Conservation (phyloP, 2,888 invertebrate species). For the Cylloceria caligata region DNA sequence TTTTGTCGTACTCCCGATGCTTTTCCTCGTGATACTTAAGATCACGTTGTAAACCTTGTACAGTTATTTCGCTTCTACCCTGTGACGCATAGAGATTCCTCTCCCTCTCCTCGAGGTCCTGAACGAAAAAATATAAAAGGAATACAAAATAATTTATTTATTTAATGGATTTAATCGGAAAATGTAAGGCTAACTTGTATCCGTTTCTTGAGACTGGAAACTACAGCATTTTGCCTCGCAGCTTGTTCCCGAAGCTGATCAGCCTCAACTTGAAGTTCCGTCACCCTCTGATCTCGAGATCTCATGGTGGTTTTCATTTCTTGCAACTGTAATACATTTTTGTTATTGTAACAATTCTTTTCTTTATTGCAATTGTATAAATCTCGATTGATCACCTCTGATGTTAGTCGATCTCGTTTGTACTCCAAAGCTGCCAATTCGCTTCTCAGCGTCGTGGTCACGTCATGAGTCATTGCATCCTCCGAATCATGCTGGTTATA, state of each 20-base stretch:
- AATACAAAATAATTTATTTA: slow-evolving; percentile 34
- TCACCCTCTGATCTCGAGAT: slow-evolving; percentile 89
- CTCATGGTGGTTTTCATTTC: slow-evolving; percentile 90
- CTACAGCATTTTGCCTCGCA: slow-evolving; percentile 92
- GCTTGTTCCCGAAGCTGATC: slow-evolving; percentile 93
- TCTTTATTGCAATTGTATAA: neutral
- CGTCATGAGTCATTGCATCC: slow-evolving; percentile 86
- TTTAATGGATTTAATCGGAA: no score
- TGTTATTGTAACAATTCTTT: neutral
- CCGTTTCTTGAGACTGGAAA: slow-evolving; percentile 92
- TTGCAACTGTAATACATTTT: slow-evolving; percentile 86
- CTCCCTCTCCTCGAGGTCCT: slow-evolving; percentile 92
- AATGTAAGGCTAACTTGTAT: slow-evolving; percentile 85
- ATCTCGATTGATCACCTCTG: slow-evolving; percentile 86
- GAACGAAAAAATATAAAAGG: slow-evolving; percentile 69
- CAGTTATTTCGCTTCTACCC: slow-evolving; percentile 89
- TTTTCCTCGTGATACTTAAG: slow-evolving; percentile 91
- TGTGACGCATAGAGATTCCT: slow-evolving; percentile 88
- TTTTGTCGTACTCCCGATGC: slow-evolving; percentile 91
- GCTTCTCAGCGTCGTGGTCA: slow-evolving; percentile 91
- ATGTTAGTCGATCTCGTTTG: slow-evolving; percentile 91
- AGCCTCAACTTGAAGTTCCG: slow-evolving; percentile 92
- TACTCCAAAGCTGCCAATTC: slow-evolving; percentile 94
- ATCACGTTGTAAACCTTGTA: slow-evolving; percentile 91
- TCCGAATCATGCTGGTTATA: slow-evolving; percentile 85